Evolutionary conservation across 1,140 invertebrate genomes (phyloP).

Genomic region (Tyrophagus putrescentiae): DNA sequence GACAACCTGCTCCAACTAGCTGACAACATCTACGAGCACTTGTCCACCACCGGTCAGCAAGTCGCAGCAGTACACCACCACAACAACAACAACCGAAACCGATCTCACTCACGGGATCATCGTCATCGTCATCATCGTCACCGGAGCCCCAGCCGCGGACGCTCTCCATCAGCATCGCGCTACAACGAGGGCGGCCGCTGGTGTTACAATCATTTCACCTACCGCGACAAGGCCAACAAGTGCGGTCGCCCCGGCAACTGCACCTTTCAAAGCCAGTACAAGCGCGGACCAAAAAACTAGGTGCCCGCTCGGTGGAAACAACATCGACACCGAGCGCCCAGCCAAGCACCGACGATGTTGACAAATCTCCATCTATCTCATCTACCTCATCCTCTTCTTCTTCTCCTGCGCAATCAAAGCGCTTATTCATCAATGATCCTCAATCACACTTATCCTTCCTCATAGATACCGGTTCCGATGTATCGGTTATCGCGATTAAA

Average conservation of each 20-base stretch:
- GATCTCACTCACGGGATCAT: neutral
- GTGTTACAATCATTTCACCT: slow-evolving; percentile 22
- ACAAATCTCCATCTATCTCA: no score
- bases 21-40: neutral
- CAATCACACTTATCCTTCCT: slow-evolving; percentile 6
- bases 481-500: slow-evolving; percentile 9
- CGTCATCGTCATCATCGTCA: neutral
- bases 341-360: no score
- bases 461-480: slow-evolving; percentile 20
- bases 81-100: no score
- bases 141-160: neutral
- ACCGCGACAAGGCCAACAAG: slow-evolving; percentile 18
- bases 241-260: neutral
- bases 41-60: neutral
- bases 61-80: no score
- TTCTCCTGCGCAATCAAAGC: slow-evolving; percentile 3
- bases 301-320: no score
- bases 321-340: no score
- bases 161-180: neutral
- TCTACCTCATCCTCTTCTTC: no score
- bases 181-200: no score
- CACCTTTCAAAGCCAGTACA: neutral
- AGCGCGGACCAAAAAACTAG: neutral
- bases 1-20: neutral
- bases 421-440: slow-evolving; percentile 20